Evolutionary conservation across 2,888 invertebrate genomes (phyloP).

Genomic region (Polymixis lichenea): DNA sequence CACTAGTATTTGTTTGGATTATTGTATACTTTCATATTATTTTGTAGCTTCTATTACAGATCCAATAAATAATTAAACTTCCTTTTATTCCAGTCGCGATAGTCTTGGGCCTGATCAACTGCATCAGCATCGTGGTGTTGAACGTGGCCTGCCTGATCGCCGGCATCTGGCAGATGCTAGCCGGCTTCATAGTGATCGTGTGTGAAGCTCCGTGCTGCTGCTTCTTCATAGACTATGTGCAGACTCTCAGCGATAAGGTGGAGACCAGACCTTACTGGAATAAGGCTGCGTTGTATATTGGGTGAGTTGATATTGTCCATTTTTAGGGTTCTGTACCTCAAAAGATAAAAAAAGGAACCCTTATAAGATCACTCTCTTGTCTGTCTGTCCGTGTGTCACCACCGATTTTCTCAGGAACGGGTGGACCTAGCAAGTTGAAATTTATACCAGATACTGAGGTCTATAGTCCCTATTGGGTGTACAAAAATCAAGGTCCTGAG

Average conservation of each 20-base stretch:
- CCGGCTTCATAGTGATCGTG: constrained; percentile 96
- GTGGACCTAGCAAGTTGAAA: no score
- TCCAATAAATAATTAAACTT: constrained; percentile 8
- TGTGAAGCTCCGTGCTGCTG: constrained; percentile 99
- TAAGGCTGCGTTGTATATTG: constrained; percentile 95
- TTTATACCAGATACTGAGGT: no score
- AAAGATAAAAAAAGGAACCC: no score
- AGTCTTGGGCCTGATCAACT: constrained; percentile 94
- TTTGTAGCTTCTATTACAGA: neutral
- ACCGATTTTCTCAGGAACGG: no score
- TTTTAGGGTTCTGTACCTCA: no score
- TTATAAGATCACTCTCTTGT: no score
- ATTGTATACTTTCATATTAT: neutral
- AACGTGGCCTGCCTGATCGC: constrained; percentile 93
- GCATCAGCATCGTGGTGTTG: constrained; percentile 92
- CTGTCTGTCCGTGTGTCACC: no score
- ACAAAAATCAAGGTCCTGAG: no score
- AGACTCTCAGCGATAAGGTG: constrained; percentile 95
- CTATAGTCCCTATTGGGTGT: no score
- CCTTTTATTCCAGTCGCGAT: constrained; percentile 93
- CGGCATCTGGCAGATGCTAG: constrained; percentile 96
- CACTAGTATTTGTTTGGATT: neutral
- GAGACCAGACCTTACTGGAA: constrained; percentile 97
- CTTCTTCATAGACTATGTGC: constrained; percentile 98
- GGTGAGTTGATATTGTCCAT: constrained; percentile 91